Percentiles rank a stretch among this genome's conserved stretches.
Conservation (phyloP, 2,888 invertebrate genomes). For the Drosophila colorata region DNA sequence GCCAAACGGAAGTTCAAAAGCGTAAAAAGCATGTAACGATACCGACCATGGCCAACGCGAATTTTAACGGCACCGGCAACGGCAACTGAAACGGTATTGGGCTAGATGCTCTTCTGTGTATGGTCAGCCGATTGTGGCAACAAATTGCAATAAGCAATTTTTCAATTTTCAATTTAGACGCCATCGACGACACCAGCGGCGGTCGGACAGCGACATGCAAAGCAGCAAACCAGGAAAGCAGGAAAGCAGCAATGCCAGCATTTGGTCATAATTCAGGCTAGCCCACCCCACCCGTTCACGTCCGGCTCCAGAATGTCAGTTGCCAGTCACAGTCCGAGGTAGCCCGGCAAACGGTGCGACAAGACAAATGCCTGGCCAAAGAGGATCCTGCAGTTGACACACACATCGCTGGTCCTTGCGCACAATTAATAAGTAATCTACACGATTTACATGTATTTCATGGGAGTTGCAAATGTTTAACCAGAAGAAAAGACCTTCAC, state of each 20-base stretch:
- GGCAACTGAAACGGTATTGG: conserved; percentile 9
- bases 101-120: conserved; percentile 18
- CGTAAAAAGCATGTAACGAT: conserved; percentile 72
- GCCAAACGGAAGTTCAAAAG: conserved; percentile 72
- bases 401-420: conserved; percentile 26
- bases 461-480: conserved; percentile 1
- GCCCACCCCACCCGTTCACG: not conserved
- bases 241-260: conserved; percentile 52
- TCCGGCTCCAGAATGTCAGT: conserved; percentile 30
- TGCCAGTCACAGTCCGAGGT: conserved; percentile 39
- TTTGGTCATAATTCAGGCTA: conserved; percentile 58
- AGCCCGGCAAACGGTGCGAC: conserved; percentile 37
- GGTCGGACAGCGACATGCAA: conserved; percentile 60
- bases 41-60: conserved; percentile 5
- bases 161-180: conserved; percentile 79
- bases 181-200: conserved; percentile 46
- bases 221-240: too few species aligned
- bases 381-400: conserved; percentile 40
- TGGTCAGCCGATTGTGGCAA: conserved; percentile 75
- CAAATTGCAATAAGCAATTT: conserved; percentile 81
- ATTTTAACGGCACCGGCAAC: not conserved
- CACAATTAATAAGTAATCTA: conserved; percentile 52
- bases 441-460: conserved; percentile 21
- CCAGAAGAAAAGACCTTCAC: not conserved
- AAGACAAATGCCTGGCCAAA: conserved; percentile 59